phyloP scores from a whole-genome alignment of 2,113 vertebrate species.

The Corydoras sp. region DNA sequence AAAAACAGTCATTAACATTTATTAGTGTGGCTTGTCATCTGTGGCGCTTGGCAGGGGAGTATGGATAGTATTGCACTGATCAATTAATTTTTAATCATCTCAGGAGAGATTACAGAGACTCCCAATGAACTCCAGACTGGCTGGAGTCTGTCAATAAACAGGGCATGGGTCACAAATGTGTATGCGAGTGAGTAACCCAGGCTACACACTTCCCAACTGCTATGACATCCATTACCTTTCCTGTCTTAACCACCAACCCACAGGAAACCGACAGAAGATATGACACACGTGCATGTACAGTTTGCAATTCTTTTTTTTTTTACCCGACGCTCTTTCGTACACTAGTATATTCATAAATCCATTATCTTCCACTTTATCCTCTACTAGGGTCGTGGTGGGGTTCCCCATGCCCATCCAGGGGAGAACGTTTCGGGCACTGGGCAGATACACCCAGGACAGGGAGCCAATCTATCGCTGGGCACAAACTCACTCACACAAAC shows the following conservation, averaged over 20 bases:
- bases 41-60: constrained; percentile 34
- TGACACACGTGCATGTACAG: constrained; percentile 21
- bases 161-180: constrained; percentile 53
- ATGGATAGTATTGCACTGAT: constrained; percentile 55
- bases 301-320: constrained; percentile 15
- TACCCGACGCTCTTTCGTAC: background rate
- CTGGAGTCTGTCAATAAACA: constrained; percentile 76
- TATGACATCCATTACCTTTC: constrained; percentile 33
- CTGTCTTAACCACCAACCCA: constrained; percentile 29
- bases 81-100: constrained; percentile 71
- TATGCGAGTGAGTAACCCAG: constrained; percentile 17
- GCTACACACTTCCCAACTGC: constrained; percentile 34
- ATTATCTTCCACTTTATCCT: too few relatives aligned
- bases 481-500: too few relatives aligned
- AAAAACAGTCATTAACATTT: constrained; percentile 63
- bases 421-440: too few relatives aligned
- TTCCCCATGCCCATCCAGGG: too few relatives aligned
- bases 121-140: constrained; percentile 71
- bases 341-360: background rate
- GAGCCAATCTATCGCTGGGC: too few relatives aligned
- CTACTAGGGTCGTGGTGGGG: too few relatives aligned
- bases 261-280: constrained; percentile 29
- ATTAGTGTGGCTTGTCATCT: constrained; percentile 55
- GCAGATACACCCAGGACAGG: too few relatives aligned
- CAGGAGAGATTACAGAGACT: constrained; percentile 61